Evolutionary conservation across 2,113 vertebrate genomes (phyloP).

Genomic region (Eubucco bourcierii): DNA sequence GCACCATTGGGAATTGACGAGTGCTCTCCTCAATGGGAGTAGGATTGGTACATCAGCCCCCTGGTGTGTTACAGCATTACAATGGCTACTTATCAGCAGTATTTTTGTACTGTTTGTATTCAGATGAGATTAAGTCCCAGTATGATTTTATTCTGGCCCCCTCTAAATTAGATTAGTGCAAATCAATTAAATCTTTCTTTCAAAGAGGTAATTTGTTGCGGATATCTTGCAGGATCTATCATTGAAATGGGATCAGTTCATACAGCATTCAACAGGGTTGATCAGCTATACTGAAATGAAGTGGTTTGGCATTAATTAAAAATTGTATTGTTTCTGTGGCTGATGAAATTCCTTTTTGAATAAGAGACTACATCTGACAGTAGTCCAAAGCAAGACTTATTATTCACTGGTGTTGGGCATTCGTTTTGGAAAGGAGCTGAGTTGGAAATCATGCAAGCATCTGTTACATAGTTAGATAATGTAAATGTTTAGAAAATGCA

Average conservation of each 20-base stretch:
- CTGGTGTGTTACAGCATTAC: slow-evolving; percentile 36
- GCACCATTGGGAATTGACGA: background rate
- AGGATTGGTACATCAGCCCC: background rate
- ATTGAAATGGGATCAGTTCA: slow-evolving; percentile 1
- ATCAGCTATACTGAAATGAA: slow-evolving; percentile 1
- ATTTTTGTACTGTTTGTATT: slow-evolving; percentile 59
- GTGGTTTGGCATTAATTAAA: background rate
- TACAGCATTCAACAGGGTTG: background rate
- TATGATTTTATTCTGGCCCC: slow-evolving; percentile 27
- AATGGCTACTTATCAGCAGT: slow-evolving; percentile 31
- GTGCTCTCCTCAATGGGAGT: background rate
- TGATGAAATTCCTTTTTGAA: background rate
- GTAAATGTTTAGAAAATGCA: slow-evolving; percentile 76
- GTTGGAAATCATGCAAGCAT: slow-evolving; percentile 61
- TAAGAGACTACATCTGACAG: background rate
- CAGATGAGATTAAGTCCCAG: slow-evolving; percentile 57
- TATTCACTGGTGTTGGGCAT: slow-evolving; percentile 12
- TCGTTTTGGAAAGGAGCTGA: slow-evolving; percentile 34
- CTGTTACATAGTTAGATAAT: slow-evolving; percentile 69
- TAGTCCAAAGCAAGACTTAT: background rate
- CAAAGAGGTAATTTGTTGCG: slow-evolving; percentile 27
- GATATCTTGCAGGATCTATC: slow-evolving; percentile 24
- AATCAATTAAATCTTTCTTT: background rate
- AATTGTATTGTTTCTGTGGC: background rate
- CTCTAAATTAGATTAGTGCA: slow-evolving; percentile 48